Conservation (phyloP, 2,888 invertebrate genomes). For the Parochlus steinenii region DNA sequence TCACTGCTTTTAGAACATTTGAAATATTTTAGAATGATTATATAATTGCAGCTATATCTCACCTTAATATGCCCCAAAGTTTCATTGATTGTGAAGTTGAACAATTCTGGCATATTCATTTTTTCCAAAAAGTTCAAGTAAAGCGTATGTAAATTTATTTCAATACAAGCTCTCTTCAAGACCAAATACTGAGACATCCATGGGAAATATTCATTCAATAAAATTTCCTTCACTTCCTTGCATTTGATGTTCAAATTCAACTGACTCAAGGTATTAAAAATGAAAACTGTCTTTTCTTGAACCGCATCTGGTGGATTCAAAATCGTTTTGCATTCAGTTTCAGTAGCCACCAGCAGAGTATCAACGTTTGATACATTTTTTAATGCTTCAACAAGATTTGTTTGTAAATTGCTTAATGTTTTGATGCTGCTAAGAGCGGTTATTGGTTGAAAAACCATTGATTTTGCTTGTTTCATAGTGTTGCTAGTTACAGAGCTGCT, state of each 20-base stretch:
- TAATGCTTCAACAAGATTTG: slow-evolving; percentile 51
- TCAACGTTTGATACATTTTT: slow-evolving; percentile 97
- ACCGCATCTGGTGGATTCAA: slow-evolving; percentile 78
- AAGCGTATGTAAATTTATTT: slow-evolving; percentile 90
- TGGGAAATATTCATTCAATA: slow-evolving; percentile 83
- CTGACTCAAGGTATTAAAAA: slow-evolving; percentile 97
- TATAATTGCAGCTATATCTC: no score
- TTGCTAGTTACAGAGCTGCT: slow-evolving; percentile 37
- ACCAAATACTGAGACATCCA: slow-evolving; percentile 98
- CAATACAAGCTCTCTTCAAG: slow-evolving; percentile 95
- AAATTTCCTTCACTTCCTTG: slow-evolving; percentile 81
- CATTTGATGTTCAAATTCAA: slow-evolving; percentile 88
- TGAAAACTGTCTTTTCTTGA: slow-evolving; percentile 97
- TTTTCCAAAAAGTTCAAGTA: slow-evolving; percentile 94
- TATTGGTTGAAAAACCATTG: slow-evolving; percentile 21
- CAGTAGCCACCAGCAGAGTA: slow-evolving; percentile 74
- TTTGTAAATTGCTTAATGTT: slow-evolving; percentile 21
- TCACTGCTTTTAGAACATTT: no score
- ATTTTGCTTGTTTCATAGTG: slow-evolving; percentile 23
- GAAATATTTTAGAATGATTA: no score
- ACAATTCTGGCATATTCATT: slow-evolving; percentile 67
- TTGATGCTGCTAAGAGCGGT: slow-evolving; percentile 18
- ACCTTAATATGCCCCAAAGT: slow-evolving; percentile 84
- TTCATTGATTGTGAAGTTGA: slow-evolving; percentile 79
- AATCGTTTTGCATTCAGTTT: slow-evolving; percentile 83